These are phyloP conservation scores for Halictus ligatus DNA, from an alignment of 2,888 invertebrate genomes.

Conservation along the genomic window DNA sequence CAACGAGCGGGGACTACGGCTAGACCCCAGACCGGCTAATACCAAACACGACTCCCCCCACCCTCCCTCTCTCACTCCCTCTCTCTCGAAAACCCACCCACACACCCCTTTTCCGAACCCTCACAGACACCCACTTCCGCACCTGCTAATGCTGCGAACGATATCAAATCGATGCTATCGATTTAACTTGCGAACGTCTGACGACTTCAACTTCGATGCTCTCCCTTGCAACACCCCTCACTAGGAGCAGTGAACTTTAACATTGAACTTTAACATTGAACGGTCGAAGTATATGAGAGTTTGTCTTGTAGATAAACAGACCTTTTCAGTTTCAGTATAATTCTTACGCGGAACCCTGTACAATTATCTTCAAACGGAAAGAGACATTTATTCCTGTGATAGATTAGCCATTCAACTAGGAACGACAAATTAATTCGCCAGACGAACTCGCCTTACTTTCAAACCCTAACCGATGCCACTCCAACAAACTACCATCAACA, in stretches of 20 bases:
- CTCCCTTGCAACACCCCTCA: not conserved
- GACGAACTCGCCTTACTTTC: too few species aligned
- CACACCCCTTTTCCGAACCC: not conserved
- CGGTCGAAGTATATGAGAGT: not conserved
- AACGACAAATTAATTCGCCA: too few species aligned
- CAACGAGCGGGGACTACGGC: slow-evolving; percentile 75
- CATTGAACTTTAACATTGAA: not conserved
- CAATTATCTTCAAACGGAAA: too few species aligned
- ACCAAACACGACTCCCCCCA: slow-evolving; percentile 52
- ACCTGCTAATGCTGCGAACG: slow-evolving; percentile 30
- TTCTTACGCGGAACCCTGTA: not conserved
- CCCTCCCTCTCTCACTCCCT: slow-evolving; percentile 22
- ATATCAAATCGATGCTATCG: slow-evolving; percentile 11
- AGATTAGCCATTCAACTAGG: too few species aligned
- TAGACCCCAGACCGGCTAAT: slow-evolving; percentile 65
- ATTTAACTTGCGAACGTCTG: not conserved
- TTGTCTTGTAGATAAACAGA: too few species aligned
- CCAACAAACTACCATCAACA: not conserved
- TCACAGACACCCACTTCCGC: slow-evolving; percentile 53
- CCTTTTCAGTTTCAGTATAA: not conserved
- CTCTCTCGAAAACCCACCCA: slow-evolving; percentile 52
- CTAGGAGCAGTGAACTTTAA: not conserved
- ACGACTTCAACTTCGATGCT: not conserved
- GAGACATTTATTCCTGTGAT: too few species aligned
- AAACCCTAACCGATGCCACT: too few species aligned